Evolutionary conservation across 2,888 invertebrate species (phyloP).

Genomic region (Parapristionchus giblindavisi): DNA sequence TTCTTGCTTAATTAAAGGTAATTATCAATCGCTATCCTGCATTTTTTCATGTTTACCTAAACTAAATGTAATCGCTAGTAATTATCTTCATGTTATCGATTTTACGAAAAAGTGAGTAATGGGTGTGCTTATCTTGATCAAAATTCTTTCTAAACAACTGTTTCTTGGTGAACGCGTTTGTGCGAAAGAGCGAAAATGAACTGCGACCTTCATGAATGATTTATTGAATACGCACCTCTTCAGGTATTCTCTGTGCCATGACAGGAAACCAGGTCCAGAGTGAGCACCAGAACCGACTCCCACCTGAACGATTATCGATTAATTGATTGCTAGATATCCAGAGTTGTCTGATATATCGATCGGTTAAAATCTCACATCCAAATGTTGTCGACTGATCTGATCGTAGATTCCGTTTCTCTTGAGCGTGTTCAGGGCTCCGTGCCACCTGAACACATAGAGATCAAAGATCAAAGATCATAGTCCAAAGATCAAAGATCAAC

Average conservation of each 20-base stretch:
- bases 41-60: too few species aligned
- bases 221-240: too few species aligned
- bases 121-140: too few species aligned
- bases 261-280: slow-evolving; percentile 67
- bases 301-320: slow-evolving; percentile 49
- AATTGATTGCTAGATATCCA: slow-evolving; percentile 8
- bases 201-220: too few species aligned
- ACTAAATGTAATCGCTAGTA: too few species aligned
- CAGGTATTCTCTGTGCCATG: slow-evolving; percentile 67
- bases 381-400: slow-evolving; percentile 60
- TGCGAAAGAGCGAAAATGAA: too few species aligned
- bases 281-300: slow-evolving; percentile 65
- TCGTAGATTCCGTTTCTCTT: slow-evolving; percentile 68
- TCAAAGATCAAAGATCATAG: neutral
- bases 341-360: neutral
- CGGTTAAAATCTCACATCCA: slow-evolving; percentile 43
- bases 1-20: too few species aligned
- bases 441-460: slow-evolving; percentile 54
- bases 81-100: too few species aligned
- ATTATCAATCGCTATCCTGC: too few species aligned
- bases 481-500: neutral
- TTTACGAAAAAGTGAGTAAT: too few species aligned
- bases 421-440: slow-evolving; percentile 63
- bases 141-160: too few species aligned
- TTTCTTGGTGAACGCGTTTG: too few species aligned